These are phyloP conservation scores for Diogma glabrata DNA, from an alignment of 2,888 invertebrate genomes.

Conservation along the genomic window DNA sequence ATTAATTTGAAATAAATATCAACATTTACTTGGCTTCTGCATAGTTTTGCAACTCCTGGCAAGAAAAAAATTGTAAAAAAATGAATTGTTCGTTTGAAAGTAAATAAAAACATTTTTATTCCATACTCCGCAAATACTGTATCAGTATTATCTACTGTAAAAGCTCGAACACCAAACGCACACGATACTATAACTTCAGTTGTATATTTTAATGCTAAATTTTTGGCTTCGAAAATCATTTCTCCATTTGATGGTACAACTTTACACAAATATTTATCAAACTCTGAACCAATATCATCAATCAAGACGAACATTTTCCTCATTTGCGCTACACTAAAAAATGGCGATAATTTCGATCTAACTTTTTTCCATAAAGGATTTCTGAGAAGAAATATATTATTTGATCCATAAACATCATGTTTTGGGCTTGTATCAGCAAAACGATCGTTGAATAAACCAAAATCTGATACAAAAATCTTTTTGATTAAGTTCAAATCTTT, in stretches of 20 bases:
- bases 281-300: constrained; percentile 10
- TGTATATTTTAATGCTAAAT: constrained; percentile 1
- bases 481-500: background rate
- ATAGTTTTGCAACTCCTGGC: constrained; percentile 2
- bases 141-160: constrained; percentile 7
- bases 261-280: constrained; percentile 7
- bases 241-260: constrained; percentile 1
- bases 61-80: constrained; percentile 10
- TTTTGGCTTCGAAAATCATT: background rate
- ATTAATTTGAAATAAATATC: too few relatives aligned
- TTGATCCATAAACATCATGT: background rate
- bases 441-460: background rate
- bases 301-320: constrained; percentile 15
- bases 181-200: constrained; percentile 12
- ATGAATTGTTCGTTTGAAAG: background rate
- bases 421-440: background rate
- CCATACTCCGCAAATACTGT: constrained; percentile 7
- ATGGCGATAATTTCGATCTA: constrained; percentile 22
- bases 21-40: constrained; percentile 6
- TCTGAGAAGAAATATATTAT: background rate
- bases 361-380: background rate
- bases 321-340: constrained; percentile 22
- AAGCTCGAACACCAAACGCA: constrained; percentile 12
- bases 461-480: background rate
- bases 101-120: constrained; percentile 7